A percentile compares a stretch with the other conserved stretches of the same genome.
Conservation (phyloP, 2,113 vertebrate species). For the human region GRCh38 chr4:110456501-110457000, state of each 20-base stretch:
- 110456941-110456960: neutral
- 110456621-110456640: neutral
- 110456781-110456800: neutral
- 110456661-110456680: neutral
- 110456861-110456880: neutral
- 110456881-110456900: neutral
- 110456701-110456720: neutral
- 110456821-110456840: neutral
- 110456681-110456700: neutral
- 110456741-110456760: neutral
- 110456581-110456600: neutral
- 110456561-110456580: neutral
- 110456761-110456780: neutral
- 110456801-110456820: neutral
- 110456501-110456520: neutral
- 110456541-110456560: neutral
- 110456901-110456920: neutral
- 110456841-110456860: neutral
- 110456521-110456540: neutral
- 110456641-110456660: neutral
- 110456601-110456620: neutral
- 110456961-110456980: neutral
- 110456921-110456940: fast-evolving
- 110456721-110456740: neutral
- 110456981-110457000: neutral